Evolutionary conservation across 92 coral and sea anemone species (phyloP), one percentile per base, ranked within the genome.

Genomic region (Metridium senile): DNA sequence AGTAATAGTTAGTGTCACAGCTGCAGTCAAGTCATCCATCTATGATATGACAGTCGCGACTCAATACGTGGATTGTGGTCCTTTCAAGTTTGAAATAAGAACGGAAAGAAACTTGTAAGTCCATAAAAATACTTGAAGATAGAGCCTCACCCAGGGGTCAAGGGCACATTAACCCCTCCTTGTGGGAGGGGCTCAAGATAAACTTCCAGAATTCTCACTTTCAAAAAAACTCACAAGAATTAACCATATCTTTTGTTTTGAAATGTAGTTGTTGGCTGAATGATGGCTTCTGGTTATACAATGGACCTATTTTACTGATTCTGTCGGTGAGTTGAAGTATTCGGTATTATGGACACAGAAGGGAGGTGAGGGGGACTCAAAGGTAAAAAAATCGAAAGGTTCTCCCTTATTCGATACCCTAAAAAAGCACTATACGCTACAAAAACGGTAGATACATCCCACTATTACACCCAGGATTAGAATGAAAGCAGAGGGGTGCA

Each of bases 211-310:
- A 6, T 6, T 39, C 13, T 39, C 49, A 39, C 49, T 6, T 39
- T 4, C 6, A 13, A 6, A 39, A 39, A 39, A 13, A 4, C 49
- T 39, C 49, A 39, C 49, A 39, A 4, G 13, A 4, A 4, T 39
- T 39, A 4, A 4, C 13, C 49, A n/a, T 39, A 4, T 39, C 27
- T 28, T 1, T 16, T 66, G 27, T 59, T 59, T 49, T 49, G 13
- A 4, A 20, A 10, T 21, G 26, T 39, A 81, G 85, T 72, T 81
- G 85, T 35, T 81, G 85, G 85, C 80, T 81, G 13, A 71, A 81
- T 17, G 85, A 81, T 66, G 85, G 85, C 6, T 78, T 71, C 32
- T 81, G 85, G 85, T 10, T 74, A 33, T 73, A 81, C 65, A 81
- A 81, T 64, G 85, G 68, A 45, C 85, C 85, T 17, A 81, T 81